These are phyloP conservation scores for Mirounga angustirostris DNA, from an alignment of 2,113 vertebrate genomes.

Conservation along the genomic window DNA sequence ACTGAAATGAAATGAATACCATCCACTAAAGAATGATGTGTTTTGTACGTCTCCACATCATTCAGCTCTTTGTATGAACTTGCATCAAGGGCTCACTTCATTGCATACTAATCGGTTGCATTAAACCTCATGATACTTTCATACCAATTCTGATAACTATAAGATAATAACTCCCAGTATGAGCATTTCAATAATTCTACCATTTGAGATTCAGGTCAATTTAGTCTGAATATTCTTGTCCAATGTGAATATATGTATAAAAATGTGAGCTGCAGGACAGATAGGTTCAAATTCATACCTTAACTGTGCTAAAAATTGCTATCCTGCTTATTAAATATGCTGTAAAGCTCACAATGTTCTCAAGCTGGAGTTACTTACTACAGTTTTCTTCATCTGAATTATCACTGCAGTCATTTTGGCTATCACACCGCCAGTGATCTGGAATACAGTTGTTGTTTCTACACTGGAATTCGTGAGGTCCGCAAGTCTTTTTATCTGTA, in stretches of 20 bases:
- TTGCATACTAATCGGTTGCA: not conserved
- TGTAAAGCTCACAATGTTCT: not conserved
- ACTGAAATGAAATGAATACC: constrained; percentile 69
- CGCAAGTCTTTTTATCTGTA: constrained; percentile 99
- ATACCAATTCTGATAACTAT: constrained; percentile 17
- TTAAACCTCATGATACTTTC: constrained; percentile 55
- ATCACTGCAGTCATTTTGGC: constrained; percentile 98
- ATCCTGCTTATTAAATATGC: not conserved
- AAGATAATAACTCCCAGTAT: constrained; percentile 40
- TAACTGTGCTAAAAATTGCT: not conserved
- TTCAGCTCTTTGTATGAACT: constrained; percentile 60
- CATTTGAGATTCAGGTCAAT: constrained; percentile 53
- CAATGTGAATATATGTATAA: constrained; percentile 45
- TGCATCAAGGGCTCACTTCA: not conserved
- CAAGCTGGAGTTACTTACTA: constrained; percentile 91
- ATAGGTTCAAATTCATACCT: not conserved
- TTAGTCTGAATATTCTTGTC: constrained; percentile 54
- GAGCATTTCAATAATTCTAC: constrained; percentile 64
- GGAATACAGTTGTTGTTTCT: constrained; percentile 99
- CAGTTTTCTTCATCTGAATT: constrained; percentile 98
- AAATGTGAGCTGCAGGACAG: not conserved
- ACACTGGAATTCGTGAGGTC: constrained; percentile 98
- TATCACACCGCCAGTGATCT: constrained; percentile 98
- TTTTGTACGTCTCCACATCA: constrained; percentile 58
- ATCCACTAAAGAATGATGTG: constrained; percentile 62